Base-by-base conservation (phyloP, 2,888 invertebrate species). In the Ochropacha duplaris region DNA sequence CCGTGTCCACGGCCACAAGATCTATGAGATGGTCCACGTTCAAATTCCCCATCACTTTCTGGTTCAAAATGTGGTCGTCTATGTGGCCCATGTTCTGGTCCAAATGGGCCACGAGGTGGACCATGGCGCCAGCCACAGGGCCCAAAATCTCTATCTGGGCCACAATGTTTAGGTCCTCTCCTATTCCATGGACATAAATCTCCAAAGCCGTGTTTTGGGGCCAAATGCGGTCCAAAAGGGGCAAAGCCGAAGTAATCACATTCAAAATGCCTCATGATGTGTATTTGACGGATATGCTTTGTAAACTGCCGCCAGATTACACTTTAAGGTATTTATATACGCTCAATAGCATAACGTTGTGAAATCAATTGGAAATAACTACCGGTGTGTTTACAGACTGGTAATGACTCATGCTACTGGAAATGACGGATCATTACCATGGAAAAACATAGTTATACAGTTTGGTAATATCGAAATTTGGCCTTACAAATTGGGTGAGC, bases 231-330 rank as follows among this genome's bases (percentile, higher is more conserved):
- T 31, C 31, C 52, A n/a, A 31, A 52, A 1, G 52, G 34, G n/a
- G 9, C 11, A 22, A 22, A 52, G 36, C 36, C n/a, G 52, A 12
- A 19, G 31, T 31, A 52, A 16, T 50, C 24, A 14, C 52, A 52
- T 19, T 12, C 52, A 24, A 24, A 52, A 19, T 52, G 52, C 52
- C 52, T 31, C 52, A 52, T 52, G 31, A 9, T 52, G 52, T 26
- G 5, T 44, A 9, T 19, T 14, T 34, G 6, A 19, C 31, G 19
- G 22, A 6, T 52, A 6, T 22, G 2, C 4, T 16, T 31, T 19
- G 4, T 16, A 5, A 31, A 24, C 0, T 52, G 31, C 3, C 52
- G 22, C 3, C n/a, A 11, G 12, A 19, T 12, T 9, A 0, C 22
- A 19, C 1, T 22, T 4, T 2, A 12, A 3, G 22, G 1, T 19